phyloP scores from a whole-genome alignment of 2,113 vertebrate species.

The western clawed frog (Xenopus tropicalis) region UCB_Xtro_10.0 CM004449.2:100023001-100023500 shows the following conservation, averaged over 20 bases:
- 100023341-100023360: slow-evolving; percentile 65
- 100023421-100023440: slow-evolving; percentile 42
- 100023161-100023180: slow-evolving; percentile 13
- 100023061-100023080: not conserved
- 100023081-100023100: not conserved
- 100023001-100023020: not conserved
- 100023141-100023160: not conserved
- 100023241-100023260: slow-evolving; percentile 42
- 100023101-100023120: not conserved
- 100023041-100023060: not conserved
- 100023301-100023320: slow-evolving; percentile 57
- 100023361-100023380: slow-evolving; percentile 59
- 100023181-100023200: slow-evolving; percentile 39
- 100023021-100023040: not conserved
- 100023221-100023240: slow-evolving; percentile 35
- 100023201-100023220: slow-evolving; percentile 3
- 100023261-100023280: slow-evolving; percentile 44
- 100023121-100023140: not conserved
- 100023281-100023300: slow-evolving; percentile 54
- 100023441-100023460: not conserved
- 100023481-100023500: slow-evolving; percentile 30
- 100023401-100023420: slow-evolving; percentile 47
- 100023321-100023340: slow-evolving; percentile 67
- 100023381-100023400: slow-evolving; percentile 59
- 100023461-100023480: slow-evolving; percentile 31